Evolutionary conservation across 2,113 vertebrate genomes (phyloP).

Genomic region (Perccottus glenii): DNA sequence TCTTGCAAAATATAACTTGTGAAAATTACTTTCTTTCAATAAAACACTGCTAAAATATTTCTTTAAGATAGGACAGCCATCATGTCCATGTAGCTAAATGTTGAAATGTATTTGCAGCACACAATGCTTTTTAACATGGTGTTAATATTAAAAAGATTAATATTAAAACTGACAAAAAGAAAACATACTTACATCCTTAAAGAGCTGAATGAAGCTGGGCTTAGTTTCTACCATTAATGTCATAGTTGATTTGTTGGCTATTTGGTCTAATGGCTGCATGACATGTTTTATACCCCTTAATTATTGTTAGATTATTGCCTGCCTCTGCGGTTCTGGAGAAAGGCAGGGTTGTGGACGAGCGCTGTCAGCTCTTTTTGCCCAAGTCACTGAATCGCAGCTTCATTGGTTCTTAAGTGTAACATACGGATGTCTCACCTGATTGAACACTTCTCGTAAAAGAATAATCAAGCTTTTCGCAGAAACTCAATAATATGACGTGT

Average conservation of each 20-base stretch:
- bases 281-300: constrained; percentile 86
- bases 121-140: constrained; percentile 16
- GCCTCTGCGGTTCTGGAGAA: constrained; percentile 74
- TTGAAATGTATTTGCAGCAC: background rate
- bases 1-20: background rate
- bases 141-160: too few species aligned
- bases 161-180: too few species aligned
- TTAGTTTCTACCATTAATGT: constrained; percentile 76
- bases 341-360: constrained; percentile 69
- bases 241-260: constrained; percentile 78
- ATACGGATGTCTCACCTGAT: constrained; percentile 64
- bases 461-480: constrained; percentile 66
- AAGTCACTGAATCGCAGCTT: constrained; percentile 70
- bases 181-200: constrained; percentile 70
- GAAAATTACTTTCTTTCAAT: background rate
- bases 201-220: constrained; percentile 61
- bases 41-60: background rate
- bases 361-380: constrained; percentile 76
- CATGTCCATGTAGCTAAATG: too few species aligned
- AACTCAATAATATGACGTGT: constrained; percentile 34
- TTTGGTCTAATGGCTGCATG: constrained; percentile 74
- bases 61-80: too few species aligned
- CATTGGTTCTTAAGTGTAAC: constrained; percentile 75
- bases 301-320: constrained; percentile 82
- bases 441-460: constrained; percentile 37